Percentiles rank a stretch among this genome's conserved stretches.
phyloP scores from a whole-genome alignment of 2,888 invertebrate species.

The Thera obeliscata region DNA sequence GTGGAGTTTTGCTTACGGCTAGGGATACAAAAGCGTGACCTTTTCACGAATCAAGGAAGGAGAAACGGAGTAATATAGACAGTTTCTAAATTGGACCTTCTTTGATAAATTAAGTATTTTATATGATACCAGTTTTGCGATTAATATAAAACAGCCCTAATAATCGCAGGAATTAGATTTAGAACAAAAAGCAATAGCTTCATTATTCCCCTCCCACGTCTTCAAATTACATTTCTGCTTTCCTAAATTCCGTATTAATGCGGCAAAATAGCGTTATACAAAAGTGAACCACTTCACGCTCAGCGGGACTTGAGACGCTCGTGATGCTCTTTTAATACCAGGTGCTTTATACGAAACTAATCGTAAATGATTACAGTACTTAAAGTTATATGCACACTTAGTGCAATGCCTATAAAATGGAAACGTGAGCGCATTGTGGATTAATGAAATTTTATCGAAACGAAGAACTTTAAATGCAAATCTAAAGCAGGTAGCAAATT shows the following conservation, averaged over 20 bases:
- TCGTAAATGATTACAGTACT: conserved; percentile 54
- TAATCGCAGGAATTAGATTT: too few species aligned
- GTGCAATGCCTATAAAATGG: conserved; percentile 39
- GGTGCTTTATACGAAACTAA: conserved; percentile 56
- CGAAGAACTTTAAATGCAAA: conserved; percentile 10
- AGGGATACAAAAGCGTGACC: background rate
- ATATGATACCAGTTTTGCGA: too few species aligned
- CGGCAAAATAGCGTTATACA: conserved; percentile 32
- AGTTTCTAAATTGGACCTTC: too few species aligned
- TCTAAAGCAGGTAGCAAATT: background rate
- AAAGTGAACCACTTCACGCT: conserved; percentile 44
- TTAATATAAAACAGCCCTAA: too few species aligned
- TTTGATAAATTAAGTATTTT: too few species aligned
- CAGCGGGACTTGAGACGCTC: conserved; percentile 38
- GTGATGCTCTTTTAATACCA: conserved; percentile 55
- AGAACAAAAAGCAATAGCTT: too few species aligned
- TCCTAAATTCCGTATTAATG: conserved; percentile 27
- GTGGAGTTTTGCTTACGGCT: conserved; percentile 43
- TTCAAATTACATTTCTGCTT: conserved; percentile 33
- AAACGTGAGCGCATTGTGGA: conserved; percentile 8
- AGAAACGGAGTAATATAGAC: too few species aligned
- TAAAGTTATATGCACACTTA: conserved; percentile 47
- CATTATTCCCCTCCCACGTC: conserved; percentile 25
- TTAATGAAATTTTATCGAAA: conserved; percentile 14
- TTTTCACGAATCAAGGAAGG: background rate